phyloP scores from a whole-genome alignment of 2,888 invertebrate species.

The Steinernema carpocapsae region DNA sequence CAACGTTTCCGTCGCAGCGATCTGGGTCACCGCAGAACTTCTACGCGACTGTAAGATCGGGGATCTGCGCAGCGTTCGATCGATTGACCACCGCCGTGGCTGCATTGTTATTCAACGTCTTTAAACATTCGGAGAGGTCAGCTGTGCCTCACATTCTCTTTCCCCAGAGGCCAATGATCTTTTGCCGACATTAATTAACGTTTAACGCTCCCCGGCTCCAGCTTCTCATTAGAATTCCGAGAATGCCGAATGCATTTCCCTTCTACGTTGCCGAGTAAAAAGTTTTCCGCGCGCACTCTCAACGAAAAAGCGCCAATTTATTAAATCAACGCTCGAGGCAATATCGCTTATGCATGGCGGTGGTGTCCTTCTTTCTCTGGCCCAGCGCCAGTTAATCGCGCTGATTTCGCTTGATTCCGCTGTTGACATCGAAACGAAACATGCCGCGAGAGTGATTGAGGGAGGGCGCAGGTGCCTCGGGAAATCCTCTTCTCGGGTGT shows the following conservation, averaged over 20 bases:
- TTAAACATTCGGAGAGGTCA: conserved; percentile 5
- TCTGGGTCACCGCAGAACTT: conserved; percentile 8
- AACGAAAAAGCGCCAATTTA: neutral
- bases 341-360: neutral
- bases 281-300: no score
- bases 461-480: neutral
- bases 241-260: no score
- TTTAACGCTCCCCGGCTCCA: neutral
- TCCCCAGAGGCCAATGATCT: neutral
- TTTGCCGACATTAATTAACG: neutral
- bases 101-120: conserved; percentile 1
- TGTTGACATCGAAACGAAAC: conserved; percentile 10
- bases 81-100: neutral
- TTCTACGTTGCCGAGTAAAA: no score
- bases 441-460: conserved; percentile 4
- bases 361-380: neutral
- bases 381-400: neutral
- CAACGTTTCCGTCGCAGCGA: neutral
- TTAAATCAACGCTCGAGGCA: neutral
- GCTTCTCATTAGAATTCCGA: neutral
- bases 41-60: no score
- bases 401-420: neutral
- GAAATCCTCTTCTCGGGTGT: neutral
- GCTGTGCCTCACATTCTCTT: neutral
- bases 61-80: conserved; percentile 20